Evolutionary conservation across 2,888 invertebrate species (phyloP).

Genomic region (Alloscopus bannaensis): DNA sequence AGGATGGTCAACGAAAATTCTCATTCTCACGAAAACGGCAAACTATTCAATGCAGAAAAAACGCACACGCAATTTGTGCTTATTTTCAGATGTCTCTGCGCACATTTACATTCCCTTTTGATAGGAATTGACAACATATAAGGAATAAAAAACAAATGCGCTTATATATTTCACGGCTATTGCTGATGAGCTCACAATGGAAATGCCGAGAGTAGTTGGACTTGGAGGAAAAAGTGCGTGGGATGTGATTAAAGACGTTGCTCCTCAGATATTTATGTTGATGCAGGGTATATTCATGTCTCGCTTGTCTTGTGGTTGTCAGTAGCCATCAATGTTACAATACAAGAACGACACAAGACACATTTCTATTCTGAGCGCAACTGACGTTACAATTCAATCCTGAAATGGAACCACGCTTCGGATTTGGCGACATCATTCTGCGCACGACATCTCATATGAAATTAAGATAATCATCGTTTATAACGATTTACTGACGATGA

Average conservation of each 20-base stretch:
- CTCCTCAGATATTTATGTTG: background rate
- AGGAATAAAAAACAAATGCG: no score
- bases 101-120: no score
- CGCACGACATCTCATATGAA: conserved; percentile 6
- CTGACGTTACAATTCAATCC: background rate
- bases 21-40: conserved; percentile 17
- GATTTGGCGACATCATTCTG: conserved; percentile 16
- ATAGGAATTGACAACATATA: no score
- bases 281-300: conserved; percentile 21
- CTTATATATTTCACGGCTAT: no score
- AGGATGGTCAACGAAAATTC: conserved; percentile 9
- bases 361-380: background rate
- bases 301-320: background rate
- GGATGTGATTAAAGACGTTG: conserved; percentile 27
- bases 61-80: no score
- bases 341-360: conserved; percentile 1
- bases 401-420: background rate
- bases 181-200: no score
- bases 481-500: conserved; percentile 8
- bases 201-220: background rate
- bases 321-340: background rate
- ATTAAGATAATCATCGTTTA: conserved; percentile 17
- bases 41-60: no score
- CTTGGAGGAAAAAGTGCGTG: conserved; percentile 27
- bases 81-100: no score